phyloP scores from a whole-genome alignment of 2,113 vertebrate species.

The Boulengerochromis microlepis region DNA sequence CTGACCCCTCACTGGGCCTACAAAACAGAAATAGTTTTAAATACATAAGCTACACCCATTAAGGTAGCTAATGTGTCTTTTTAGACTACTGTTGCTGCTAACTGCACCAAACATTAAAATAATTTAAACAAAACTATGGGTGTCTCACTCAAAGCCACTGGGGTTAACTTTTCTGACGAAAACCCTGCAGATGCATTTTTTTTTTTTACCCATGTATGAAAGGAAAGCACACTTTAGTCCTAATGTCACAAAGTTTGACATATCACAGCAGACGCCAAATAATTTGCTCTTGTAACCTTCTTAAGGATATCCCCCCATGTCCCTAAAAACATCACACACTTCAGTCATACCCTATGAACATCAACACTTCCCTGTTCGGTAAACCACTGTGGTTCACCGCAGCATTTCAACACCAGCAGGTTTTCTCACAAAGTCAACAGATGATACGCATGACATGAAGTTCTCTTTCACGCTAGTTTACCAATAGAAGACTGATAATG shows the following conservation, averaged over 20 bases:
- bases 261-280: background rate
- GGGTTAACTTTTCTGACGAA: background rate
- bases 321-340: background rate
- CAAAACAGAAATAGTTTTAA: background rate
- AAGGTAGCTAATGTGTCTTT: background rate
- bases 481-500: background rate
- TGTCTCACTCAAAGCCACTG: background rate
- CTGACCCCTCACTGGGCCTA: background rate
- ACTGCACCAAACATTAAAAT: background rate
- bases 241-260: background rate
- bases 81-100: background rate
- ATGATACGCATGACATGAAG: constrained; percentile 16
- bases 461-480: background rate
- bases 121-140: background rate
- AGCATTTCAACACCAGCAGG: constrained; percentile 3
- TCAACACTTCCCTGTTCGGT: constrained; percentile 24
- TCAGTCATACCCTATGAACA: background rate
- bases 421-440: background rate
- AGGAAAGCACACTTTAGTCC: background rate
- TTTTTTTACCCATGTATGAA: background rate
- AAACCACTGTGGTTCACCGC: constrained; percentile 33
- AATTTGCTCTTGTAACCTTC: background rate
- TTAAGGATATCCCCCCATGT: background rate
- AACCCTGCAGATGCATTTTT: background rate
- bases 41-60: background rate